Conservation (phyloP, 2,797 vertebrate species). For the Dromococcyx pavoninus region DNA sequence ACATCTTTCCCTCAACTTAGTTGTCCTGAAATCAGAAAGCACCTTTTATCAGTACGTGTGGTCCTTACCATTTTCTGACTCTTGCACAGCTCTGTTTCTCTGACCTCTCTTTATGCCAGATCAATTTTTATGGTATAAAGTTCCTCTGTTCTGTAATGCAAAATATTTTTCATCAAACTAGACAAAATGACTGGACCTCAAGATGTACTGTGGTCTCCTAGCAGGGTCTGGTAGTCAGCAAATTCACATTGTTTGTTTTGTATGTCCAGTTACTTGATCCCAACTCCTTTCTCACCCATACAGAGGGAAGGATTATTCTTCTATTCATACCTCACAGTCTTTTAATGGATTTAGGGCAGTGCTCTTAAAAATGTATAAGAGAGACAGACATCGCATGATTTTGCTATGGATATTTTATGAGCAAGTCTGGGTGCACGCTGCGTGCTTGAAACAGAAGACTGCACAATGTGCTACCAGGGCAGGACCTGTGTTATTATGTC, state of each 20-base stretch:
- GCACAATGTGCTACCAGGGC: conserved; percentile 36
- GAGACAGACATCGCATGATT: conserved; percentile 43
- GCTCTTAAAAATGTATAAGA: conserved; percentile 73
- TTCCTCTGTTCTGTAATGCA: background rate
- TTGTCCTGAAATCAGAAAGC: background rate
- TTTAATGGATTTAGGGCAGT: conserved; percentile 68
- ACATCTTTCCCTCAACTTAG: background rate
- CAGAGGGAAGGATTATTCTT: conserved; percentile 36
- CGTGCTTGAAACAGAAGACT: conserved; percentile 63
- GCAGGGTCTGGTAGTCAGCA: background rate
- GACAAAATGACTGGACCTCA: background rate
- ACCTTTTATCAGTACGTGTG: background rate
- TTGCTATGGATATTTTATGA: conserved; percentile 70
- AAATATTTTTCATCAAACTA: background rate
- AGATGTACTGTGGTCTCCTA: background rate
- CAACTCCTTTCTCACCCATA: background rate
- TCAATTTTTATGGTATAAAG: background rate
- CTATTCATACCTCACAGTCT: conserved; percentile 33
- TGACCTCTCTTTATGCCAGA: background rate
- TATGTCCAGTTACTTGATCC: conserved; percentile 38
- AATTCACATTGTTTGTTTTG: background rate
- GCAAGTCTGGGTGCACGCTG: conserved; percentile 42
- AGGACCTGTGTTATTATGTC: conserved; percentile 54
- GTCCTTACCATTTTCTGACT: background rate
- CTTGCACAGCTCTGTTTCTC: background rate